Evolutionary conservation across 2,888 invertebrate species (phyloP), one percentile per base, ranked within the genome.

Genomic region (Scelioninae gen. 1): DNA sequence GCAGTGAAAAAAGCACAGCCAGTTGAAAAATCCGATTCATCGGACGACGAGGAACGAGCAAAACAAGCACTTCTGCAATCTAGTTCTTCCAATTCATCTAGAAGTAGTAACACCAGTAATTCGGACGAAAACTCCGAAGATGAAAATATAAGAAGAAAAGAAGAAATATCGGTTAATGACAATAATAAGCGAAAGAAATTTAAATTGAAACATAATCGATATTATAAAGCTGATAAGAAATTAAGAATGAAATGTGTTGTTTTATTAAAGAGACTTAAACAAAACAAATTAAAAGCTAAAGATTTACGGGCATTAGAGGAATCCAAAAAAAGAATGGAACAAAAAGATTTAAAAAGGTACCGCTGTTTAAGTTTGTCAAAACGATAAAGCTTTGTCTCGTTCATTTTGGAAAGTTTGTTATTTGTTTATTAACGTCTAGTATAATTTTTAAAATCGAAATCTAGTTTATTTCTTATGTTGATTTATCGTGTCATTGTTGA

Each of bases 281-380:
- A 86, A 47, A 85, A 74, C n/a, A 68, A 85, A 40, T 87, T 92
- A 5, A 66, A 47, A 16, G 45, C 76, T 8, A 86, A 85, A 34
- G 76, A 91, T 75, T 75, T 85, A 4, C 81, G 77, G 45, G 89
- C 89, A 9, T 85, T 92, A 82, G 69, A 85, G 66, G 86, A 86
- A 60, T 92, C 92, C n/a, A 89, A 82, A 77, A 82, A 87, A 77
- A 87, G 88, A 84, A 74, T 91, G 84, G 90, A 89, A 47, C 75
- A 82, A 69, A 90, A 88, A 85, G 60, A 84, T 75, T 72, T 92
- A 5, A 82, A 88, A 87, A 92, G 92, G 92, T 68, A 76, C 11
- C 15, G 13, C 15, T 15, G 11, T 16, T 47, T 47, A 16, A 47
- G 16, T 47, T 43, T 11, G 2, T n/a, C 5, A 10, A 43, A 10